These are phyloP conservation scores for Microplitis deprimator DNA, from an alignment of 2,888 invertebrate species.

Conservation along the genomic window DNA sequence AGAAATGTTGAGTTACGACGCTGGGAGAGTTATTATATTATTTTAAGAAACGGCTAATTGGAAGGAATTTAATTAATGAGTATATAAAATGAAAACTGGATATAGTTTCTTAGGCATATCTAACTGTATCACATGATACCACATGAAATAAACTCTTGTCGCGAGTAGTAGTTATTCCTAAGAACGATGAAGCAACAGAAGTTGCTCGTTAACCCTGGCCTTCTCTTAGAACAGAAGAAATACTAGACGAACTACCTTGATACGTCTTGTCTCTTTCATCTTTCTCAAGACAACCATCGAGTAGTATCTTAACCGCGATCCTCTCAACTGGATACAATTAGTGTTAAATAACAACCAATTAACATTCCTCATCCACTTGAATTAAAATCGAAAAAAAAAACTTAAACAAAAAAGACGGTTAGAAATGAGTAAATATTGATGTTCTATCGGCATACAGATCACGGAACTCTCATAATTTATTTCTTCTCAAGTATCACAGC, in stretches of 20 bases:
- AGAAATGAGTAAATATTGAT: not conserved
- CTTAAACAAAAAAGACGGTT: not conserved
- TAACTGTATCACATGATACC: conserved; percentile 42
- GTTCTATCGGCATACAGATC: too few species aligned
- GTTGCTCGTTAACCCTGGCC: conserved; percentile 55
- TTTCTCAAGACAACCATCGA: not conserved
- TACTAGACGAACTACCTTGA: conserved; percentile 32
- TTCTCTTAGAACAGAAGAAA: conserved; percentile 47
- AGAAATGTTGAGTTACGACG: too few species aligned
- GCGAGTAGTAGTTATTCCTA: conserved; percentile 36
- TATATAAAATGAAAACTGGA: conserved; percentile 12
- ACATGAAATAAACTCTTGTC: conserved; percentile 26
- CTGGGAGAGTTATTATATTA: not conserved
- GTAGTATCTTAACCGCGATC: not conserved
- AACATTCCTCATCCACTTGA: not conserved
- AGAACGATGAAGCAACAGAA: conserved; percentile 38
- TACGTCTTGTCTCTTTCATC: conserved; percentile 9
- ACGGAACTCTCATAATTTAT: conserved; percentile 33
- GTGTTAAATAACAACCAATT: not conserved
- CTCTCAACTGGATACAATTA: not conserved
- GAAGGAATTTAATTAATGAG: not conserved
- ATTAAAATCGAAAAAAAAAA: too few species aligned
- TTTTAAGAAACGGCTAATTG: conserved; percentile 34
- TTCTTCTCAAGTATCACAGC: conserved; percentile 20
- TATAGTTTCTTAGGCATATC: conserved; percentile 20